phyloP scores from a whole-genome alignment of 2,888 invertebrate species.

The Tineola bisselliella region DNA sequence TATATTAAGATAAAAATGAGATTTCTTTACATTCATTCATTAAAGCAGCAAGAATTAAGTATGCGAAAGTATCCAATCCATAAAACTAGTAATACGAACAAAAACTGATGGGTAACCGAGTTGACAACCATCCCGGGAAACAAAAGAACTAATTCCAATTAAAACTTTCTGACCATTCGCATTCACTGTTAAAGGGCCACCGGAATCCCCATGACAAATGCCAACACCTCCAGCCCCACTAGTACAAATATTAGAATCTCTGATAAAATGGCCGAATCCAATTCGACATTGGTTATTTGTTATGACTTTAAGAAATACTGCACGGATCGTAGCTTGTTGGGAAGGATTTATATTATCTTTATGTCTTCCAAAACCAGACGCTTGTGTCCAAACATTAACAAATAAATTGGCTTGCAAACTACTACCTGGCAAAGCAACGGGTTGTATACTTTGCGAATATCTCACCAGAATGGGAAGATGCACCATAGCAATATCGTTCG shows the following conservation, averaged over 20 bases:
- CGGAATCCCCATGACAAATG: slow-evolving; percentile 49
- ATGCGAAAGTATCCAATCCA: slow-evolving; percentile 36
- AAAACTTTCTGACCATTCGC: slow-evolving; percentile 26
- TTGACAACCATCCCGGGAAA: slow-evolving; percentile 41
- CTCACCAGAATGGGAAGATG: slow-evolving; percentile 30
- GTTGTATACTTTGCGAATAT: slow-evolving; percentile 29
- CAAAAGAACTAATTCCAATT: slow-evolving; percentile 50
- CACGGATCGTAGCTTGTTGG: slow-evolving; percentile 36
- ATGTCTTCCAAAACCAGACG: slow-evolving; percentile 45
- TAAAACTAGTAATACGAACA: slow-evolving; percentile 35
- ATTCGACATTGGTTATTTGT: slow-evolving; percentile 28
- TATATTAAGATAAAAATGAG: not conserved
- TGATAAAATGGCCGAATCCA: slow-evolving; percentile 30
- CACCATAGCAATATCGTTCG: slow-evolving; percentile 47
- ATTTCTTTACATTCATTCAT: not conserved
- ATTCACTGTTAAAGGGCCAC: slow-evolving; percentile 38
- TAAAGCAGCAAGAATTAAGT: slow-evolving; percentile 19
- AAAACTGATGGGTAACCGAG: slow-evolving; percentile 44
- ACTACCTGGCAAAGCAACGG: slow-evolving; percentile 33
- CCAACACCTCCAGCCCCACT: slow-evolving; percentile 42
- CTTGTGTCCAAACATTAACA: slow-evolving; percentile 28
- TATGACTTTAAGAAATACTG: slow-evolving; percentile 37
- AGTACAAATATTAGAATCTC: slow-evolving; percentile 45
- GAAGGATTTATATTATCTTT: slow-evolving; percentile 35
- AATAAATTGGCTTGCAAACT: slow-evolving; percentile 27